Base-by-base conservation (phyloP, 2,888 invertebrate species). In the Cenopis cana region DNA sequence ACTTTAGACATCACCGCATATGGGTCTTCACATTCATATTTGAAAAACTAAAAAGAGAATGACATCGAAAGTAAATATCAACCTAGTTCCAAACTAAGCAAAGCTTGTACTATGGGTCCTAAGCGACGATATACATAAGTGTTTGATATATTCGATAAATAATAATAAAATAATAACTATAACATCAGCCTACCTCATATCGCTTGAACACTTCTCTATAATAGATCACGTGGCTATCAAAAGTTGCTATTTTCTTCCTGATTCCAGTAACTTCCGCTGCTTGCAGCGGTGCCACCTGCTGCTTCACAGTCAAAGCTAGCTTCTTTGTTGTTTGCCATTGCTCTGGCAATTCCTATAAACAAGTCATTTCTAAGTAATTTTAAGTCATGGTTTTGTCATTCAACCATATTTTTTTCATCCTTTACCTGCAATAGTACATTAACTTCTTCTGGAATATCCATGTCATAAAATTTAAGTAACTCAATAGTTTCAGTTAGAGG, bases 261-360 rank as follows among this genome's bases (percentile, higher is more conserved):
- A 99, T 98, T 76, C 97, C 97, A 12, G 98, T 95, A 3, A 99
- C 98, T 94, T 99, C 99, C 10, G 97, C 96, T 38, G 99, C 98
- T 93, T 99, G 98, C 50, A 99, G 88, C 0, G 99, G 99, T 8
- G 98, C 98, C 33, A 99, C 98, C 89, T 98, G 97, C 85, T 98
- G 98, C 85, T 98, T 98, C 4, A 98, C 97, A 49, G 97, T 97
- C 24, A 97, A 90, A 0, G 98, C 98, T 71, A 98, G 95, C 90
- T 98, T 99, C 87, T 99, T 99, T 0, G 98, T 98, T 77, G 98
- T 97, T 79, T 96, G 96, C 99, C 99, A 99, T 88, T 98, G 98
- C 83, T 98, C 98, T 12, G 99, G 99, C 68, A 99, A 89, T 89
- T 99, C 98, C 95, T 98, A 93, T 11, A 24, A 83, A 78, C 68